Evolutionary conservation across 2,888 invertebrate species (phyloP), one percentile per base, ranked within the genome.

Genomic region (Drosophila dives): DNA sequence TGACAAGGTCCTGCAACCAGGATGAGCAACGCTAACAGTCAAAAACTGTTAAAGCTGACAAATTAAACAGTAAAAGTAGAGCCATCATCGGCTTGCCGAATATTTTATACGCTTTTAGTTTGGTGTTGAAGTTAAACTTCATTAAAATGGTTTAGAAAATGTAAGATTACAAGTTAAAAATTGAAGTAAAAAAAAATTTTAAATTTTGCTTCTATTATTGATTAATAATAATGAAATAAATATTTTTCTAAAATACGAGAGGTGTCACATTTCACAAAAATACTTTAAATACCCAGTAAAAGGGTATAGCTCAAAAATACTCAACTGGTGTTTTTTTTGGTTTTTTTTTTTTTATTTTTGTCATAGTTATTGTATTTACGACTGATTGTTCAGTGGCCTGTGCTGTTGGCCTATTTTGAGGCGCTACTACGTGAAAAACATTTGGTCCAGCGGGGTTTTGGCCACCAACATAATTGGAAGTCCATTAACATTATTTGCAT

Each of bases 401-500:
- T 53, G 55, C 33, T 54, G 32, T n/a, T 40, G 49, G 62, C 62
- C 59, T 55, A 63, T 54, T 38, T 48, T 48, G 55, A 40, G 56
- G 55, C 55, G 55, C 33, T 58, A 60, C 56, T 51, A 54, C 62
- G 51, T 64, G 62, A 48, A 64, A 53, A 60, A 60, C 51, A 65
- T 67, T 70, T 72, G 58, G 40, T 8, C 34, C 45, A 53, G 15
- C 3, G 38, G 58, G 23, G 45, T 36, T 33, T 51, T 56, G 66
- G 42, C 33, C 66, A 62, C 69, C 68, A 64, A 63, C 75, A 66
- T 84, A 85, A 87, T 89, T 86, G 85, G 81, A 87, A 76, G 82
- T 69, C 79, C 74, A 81, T 89, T 85, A 79, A 89, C 85, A 81
- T 78, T 72, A 72, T 73, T 84, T 80, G 71, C 66, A 70, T 70